phyloP scores from a whole-genome alignment of 2,888 invertebrate species.

The Eupithecia subfuscata region DNA sequence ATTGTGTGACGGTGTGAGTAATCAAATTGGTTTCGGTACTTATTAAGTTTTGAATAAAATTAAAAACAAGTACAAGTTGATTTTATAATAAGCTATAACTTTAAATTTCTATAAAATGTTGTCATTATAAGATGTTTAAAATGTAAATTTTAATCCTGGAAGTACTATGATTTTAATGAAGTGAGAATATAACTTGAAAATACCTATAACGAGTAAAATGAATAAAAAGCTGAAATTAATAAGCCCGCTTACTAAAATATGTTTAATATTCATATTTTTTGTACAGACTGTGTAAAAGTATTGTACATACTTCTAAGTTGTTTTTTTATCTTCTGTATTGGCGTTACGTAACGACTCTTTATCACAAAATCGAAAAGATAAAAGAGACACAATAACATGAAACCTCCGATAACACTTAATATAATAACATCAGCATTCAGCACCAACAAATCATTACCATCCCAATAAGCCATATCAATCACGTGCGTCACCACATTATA shows the following conservation, averaged over 20 bases:
- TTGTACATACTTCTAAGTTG: neutral
- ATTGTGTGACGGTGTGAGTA: slow-evolving; percentile 13
- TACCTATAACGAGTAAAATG: neutral
- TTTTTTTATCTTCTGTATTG: neutral
- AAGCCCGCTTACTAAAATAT: neutral
- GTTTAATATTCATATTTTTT: neutral
- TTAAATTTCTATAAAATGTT: neutral
- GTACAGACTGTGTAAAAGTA: neutral
- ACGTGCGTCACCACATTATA: slow-evolving; percentile 14
- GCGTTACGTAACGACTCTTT: neutral
- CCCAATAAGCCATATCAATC: slow-evolving; percentile 34
- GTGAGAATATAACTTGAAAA: neutral
- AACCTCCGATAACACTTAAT: slow-evolving; percentile 4
- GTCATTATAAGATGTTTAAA: neutral
- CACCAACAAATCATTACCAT: slow-evolving; percentile 12
- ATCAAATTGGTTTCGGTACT: neutral
- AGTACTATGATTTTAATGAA: neutral
- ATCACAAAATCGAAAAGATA: neutral
- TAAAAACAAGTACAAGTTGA: neutral
- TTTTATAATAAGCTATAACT: neutral
- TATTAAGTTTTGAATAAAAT: neutral
- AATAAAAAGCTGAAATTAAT: neutral
- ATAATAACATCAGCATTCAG: slow-evolving; percentile 12
- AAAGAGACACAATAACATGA: neutral
- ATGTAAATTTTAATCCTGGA: neutral